A percentile compares a stretch with the other conserved stretches of the same genome.
Evolutionary conservation across 2,797 vertebrate genomes (phyloP).

Genomic region (Crypturellus tataupa): DNA sequence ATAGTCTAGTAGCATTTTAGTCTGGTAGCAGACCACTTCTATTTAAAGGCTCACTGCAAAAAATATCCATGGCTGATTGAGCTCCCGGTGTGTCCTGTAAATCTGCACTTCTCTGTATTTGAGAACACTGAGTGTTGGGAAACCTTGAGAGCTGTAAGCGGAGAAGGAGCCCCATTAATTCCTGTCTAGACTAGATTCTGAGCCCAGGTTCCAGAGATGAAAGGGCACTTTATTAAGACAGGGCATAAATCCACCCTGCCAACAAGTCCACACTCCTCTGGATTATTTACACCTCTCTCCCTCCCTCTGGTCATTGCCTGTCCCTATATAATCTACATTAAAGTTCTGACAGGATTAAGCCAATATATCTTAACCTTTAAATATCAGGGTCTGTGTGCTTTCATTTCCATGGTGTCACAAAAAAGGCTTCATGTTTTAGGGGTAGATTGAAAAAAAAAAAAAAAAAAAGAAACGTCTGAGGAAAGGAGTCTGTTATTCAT

Average conservation of each 20-base stretch:
- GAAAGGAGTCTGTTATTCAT: neutral
- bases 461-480: slow-evolving; percentile 10
- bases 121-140: slow-evolving; percentile 36
- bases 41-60: neutral
- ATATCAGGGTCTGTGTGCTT: slow-evolving; percentile 27
- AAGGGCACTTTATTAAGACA: slow-evolving; percentile 77
- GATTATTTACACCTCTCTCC: slow-evolving; percentile 70
- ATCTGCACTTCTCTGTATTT: neutral
- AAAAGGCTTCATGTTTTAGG: neutral
- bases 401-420: neutral
- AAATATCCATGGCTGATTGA: slow-evolving; percentile 6
- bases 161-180: slow-evolving; percentile 70
- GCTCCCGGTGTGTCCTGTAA: neutral
- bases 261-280: slow-evolving; percentile 70
- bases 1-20: neutral
- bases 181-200: slow-evolving; percentile 79
- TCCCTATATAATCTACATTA: slow-evolving; percentile 44
- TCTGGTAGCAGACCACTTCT: neutral
- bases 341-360: slow-evolving; percentile 59
- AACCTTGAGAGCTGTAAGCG: slow-evolving; percentile 54
- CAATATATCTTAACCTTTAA: neutral
- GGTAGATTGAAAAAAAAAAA: neutral
- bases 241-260: slow-evolving; percentile 71
- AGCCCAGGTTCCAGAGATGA: slow-evolving; percentile 73
- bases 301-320: slow-evolving; percentile 55